Conservation (phyloP, 2,888 invertebrate species). For the Lamellibrachia satsuma region DNA sequence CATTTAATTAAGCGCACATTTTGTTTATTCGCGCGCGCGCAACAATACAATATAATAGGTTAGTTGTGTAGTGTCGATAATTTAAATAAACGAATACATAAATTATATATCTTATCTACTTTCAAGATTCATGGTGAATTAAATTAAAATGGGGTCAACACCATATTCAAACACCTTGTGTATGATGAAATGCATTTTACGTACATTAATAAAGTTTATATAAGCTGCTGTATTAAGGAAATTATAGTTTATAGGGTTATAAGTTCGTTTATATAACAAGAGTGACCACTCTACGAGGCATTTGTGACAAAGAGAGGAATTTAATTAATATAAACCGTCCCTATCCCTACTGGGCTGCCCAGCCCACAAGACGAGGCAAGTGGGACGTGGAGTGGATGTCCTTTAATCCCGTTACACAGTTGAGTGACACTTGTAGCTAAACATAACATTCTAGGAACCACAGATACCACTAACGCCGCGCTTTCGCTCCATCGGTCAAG, state of each 20-base stretch:
- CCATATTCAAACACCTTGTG: too few relatives aligned
- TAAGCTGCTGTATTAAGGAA: too few relatives aligned
- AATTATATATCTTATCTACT: too few relatives aligned
- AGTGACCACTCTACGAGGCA: neutral
- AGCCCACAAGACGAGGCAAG: neutral
- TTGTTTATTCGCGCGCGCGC: too few relatives aligned
- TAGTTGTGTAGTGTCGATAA: too few relatives aligned
- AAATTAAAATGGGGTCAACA: too few relatives aligned
- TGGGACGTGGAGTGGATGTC: neutral
- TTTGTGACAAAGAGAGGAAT: neutral
- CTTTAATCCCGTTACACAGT: neutral
- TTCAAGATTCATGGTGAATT: too few relatives aligned
- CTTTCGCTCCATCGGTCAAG: neutral
- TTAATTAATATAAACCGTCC: neutral
- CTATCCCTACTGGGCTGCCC: neutral
- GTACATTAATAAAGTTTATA: too few relatives aligned
- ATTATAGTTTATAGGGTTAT: neutral
- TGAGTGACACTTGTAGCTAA: neutral
- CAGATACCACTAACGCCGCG: neutral
- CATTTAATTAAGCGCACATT: too few relatives aligned
- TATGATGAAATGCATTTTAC: too few relatives aligned
- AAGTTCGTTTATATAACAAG: neutral
- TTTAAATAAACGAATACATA: too few relatives aligned
- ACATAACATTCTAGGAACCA: neutral
- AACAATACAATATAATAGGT: too few relatives aligned